Base-by-base conservation (phyloP, 2,888 invertebrate genomes). In the Andrena hattorfiana region DNA sequence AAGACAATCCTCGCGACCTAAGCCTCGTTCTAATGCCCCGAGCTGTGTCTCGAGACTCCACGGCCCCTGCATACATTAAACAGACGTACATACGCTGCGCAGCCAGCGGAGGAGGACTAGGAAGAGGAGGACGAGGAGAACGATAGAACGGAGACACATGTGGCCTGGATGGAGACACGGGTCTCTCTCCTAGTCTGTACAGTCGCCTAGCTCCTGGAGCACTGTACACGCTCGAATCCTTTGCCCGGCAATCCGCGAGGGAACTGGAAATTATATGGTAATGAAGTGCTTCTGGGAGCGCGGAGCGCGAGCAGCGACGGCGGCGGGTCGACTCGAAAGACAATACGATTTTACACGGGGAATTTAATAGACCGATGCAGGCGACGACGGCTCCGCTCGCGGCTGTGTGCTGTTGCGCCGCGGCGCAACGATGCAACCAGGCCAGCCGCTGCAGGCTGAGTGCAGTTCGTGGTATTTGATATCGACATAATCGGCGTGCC, bases 391-490 rank as follows among this genome's bases (percentile, higher is more conserved):
- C 71, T 81, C 82, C 68, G 88, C 78, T 79, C 79, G 79, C 87
- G 86, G 54, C 68, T 49, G 48, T 67, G 26, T 42, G 63, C 62
- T 16, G 60, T 26, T 64, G 70, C 70, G 42, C 81, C 32, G n/a
- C 16, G 56, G 35, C 56, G 69, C 71, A 68, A 66, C 83, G 77
- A 77, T 66, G 77, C 79, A 59, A 85, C 66, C 42, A 85, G 42
- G 69, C 63, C 76, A 13, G 60, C 49, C n/a, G 66, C 67, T 51
- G 64, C 35, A 3, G 42, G 90, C 91, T 92, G 93, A 93, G 93
- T 93, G 93, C 93, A 92, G 92, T 93, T 92, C 92, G 92, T 93
- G 94, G 92, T 93, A 93, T 94, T 94, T 92, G 94, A 93, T 93
- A 93, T 93, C 93, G 90, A 92, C 92, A 92, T 93, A 93, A 94